Base-by-base conservation (phyloP, 2,113 vertebrate genomes). In the Datnioides undecimradiatus region DNA sequence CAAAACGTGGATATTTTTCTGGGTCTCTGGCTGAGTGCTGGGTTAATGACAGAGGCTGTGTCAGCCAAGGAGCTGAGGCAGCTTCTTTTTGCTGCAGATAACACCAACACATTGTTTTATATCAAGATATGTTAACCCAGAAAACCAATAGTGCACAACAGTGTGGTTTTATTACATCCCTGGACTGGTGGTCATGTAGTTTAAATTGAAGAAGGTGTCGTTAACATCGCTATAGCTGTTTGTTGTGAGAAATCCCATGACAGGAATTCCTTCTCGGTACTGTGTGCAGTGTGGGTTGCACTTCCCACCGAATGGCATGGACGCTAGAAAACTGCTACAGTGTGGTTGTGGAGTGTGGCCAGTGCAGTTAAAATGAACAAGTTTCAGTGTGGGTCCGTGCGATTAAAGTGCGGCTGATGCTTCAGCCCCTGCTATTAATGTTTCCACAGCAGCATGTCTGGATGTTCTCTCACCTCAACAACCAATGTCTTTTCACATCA, bases 401-500 rank as follows among this genome's bases (percentile, higher is more conserved):
- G 9, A 79, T 82, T 66, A 58, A 80, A 78, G 33, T 58, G 51
- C 46, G 41, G 51, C 49, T 34, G 62, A 60, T 19, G 70, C 36
- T 79, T 69, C 27, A 48, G 41, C 72, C 57, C 41, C 59, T 68
- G 64, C 58, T 77, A 17, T 55, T 71, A 69, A 73, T 71, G 49
- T 70, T 69, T 55, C 59, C 58, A 73, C 73, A 19, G 75, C 71
- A 81, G 40, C 54, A 8, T 12, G 46, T 83, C 72, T 88, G 73
- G 40, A 79, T 85, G 80, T 82, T 90, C 81, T 83, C 76, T 76
- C 70, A 84, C 83, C 70, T 82, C 77, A 76, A 81, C 72, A 77
- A 74, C 88, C 71, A 43, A 78, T 65, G 88, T 86, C 89, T 88
- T 88, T 86, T 87, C 85, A 85, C 58, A 91, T 93, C 78, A 93